Evolutionary conservation across 2,888 invertebrate species (phyloP), one percentile per base, ranked within the genome.

Genomic region (Erebia palarica): DNA sequence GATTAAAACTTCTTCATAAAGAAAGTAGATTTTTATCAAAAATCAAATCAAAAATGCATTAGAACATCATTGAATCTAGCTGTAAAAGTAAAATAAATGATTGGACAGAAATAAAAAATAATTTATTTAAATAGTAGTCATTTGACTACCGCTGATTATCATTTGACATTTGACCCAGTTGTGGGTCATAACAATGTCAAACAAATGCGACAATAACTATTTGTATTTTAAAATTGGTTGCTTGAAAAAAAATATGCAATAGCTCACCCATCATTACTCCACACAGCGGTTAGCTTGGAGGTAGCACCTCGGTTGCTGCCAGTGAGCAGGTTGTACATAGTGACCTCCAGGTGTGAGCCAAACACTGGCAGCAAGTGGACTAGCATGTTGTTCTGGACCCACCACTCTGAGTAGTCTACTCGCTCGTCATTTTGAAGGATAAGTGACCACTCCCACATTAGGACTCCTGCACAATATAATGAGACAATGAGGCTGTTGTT

Each of bases 361-460:
- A 94, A 91, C 9, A 94, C 88, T 0, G 95, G 95, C 63, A 95
- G 83, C 76, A 96, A 89, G 81, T 96, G 95, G 47, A 95, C 92
- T 14, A 96, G 83, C 80, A 94, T 83, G 10, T 94, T 92, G 67
- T 94, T 92, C 67, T 94, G 89, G 70, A 95, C 93, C 87, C 94
- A 94, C 94, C 95, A 96, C 72, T 94, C 89, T 0, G 94, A 93
- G 72, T 89, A 85, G 14, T 93, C 89, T 0, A 93, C 90, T 5
- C 81, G 80, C 0, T 88, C 84, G 1, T 88, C 87, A 64, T 90
- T 87, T 68, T 92, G 87, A 7, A 93, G 83, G 0, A 86, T 85
- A n/a, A 96, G 78, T 0, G 95, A 95, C 97, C 97, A 97, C 85
- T 97, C 97, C 93, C 95, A 96, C n/a, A 95, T 86, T 4, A 97